Conservation (phyloP, 2,113 vertebrate species). For the Eleginops maclovinus region DNA sequence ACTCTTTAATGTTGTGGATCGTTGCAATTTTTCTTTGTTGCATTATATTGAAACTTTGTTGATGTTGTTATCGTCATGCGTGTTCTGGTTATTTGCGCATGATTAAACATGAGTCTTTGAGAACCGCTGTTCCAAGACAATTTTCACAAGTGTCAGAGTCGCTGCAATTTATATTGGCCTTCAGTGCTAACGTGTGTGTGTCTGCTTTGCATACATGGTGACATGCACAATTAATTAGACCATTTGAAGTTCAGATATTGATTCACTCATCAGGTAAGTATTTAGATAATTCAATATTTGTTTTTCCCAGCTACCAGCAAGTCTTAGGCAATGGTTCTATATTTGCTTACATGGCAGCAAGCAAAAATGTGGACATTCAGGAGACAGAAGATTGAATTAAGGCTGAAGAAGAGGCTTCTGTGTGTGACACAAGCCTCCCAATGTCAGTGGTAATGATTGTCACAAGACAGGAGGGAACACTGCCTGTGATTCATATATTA, state of each 20-base stretch:
- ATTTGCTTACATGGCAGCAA: conserved; percentile 36
- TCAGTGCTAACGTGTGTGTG: not conserved
- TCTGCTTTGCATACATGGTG: no score
- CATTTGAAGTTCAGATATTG: not conserved
- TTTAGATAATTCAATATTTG: not conserved
- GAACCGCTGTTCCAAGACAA: no score
- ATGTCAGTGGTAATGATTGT: conserved; percentile 73
- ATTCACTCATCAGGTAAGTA: not conserved
- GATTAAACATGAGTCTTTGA: no score
- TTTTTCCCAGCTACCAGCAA: not conserved
- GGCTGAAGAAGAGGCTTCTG: conserved; percentile 50
- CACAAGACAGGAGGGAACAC: conserved; percentile 65
- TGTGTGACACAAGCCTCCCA: conserved; percentile 38
- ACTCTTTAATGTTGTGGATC: no score
- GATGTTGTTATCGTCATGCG: no score
- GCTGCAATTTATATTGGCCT: not conserved
- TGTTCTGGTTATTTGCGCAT: no score
- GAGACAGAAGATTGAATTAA: conserved; percentile 68
- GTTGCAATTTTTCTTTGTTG: no score
- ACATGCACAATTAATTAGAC: not conserved
- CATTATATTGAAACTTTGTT: no score
- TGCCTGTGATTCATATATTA: conserved; percentile 11
- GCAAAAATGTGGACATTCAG: conserved; percentile 40
- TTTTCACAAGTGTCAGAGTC: no score
- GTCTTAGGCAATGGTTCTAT: not conserved